These are phyloP conservation scores for Lampris incognitus DNA, from an alignment of 2,113 vertebrate genomes.

Conservation along the genomic window DNA sequence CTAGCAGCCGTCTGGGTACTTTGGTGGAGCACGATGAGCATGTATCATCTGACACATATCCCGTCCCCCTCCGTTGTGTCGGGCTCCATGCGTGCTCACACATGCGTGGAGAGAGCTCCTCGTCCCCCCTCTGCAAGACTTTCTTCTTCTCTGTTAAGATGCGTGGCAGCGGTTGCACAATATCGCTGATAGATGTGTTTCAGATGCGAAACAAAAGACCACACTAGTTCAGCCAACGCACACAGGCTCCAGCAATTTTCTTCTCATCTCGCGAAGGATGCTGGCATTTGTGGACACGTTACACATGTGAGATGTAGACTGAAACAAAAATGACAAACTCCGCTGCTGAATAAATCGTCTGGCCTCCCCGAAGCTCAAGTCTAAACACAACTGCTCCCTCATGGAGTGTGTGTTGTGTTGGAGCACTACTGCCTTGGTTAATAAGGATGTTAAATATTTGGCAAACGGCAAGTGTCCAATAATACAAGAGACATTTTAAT, in stretches of 20 bases:
- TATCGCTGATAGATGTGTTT: conserved; percentile 43
- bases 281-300: conserved; percentile 26
- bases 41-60: no score
- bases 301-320: conserved; percentile 30
- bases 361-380: conserved; percentile 9
- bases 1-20: no score
- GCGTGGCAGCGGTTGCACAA: conserved; percentile 58
- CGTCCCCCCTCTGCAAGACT: no score
- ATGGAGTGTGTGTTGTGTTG: not conserved
- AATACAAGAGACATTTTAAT: conserved; percentile 48
- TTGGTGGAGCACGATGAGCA: no score
- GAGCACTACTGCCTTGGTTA: not conserved
- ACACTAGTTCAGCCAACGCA: conserved; percentile 33
- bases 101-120: no score
- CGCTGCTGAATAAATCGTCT: conserved; percentile 41
- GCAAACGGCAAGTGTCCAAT: conserved; percentile 52
- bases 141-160: conserved; percentile 16
- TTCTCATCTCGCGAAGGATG: conserved; percentile 28
- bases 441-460: conserved; percentile 17
- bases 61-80: no score
- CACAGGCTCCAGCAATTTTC: conserved; percentile 35
- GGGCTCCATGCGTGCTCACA: no score
- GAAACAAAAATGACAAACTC: conserved; percentile 42
- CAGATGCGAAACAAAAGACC: conserved; percentile 51
- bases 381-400: conserved; percentile 18